Evolutionary conservation across 2,888 invertebrate species (phyloP).

Genomic region (Athripsodes cinereus): DNA sequence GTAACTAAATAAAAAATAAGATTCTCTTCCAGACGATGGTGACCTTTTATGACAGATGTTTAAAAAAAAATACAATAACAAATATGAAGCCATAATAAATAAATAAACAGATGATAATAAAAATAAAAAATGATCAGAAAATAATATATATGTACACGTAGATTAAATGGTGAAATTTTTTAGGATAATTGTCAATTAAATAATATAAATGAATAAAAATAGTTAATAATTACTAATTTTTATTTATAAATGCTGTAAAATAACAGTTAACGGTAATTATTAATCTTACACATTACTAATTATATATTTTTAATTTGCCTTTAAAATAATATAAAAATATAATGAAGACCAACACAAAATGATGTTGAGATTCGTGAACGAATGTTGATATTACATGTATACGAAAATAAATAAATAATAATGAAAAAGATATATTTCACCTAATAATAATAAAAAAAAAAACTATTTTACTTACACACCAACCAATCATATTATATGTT

Average conservation of each 20-base stretch:
- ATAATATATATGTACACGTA: conserved; percentile 19
- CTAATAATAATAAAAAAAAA: neutral
- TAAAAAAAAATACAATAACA: neutral
- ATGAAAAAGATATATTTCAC: neutral
- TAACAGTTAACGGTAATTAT: neutral
- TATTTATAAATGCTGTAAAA: neutral
- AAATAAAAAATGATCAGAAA: neutral
- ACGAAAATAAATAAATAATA: neutral
- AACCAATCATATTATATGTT: neutral
- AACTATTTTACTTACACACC: neutral
- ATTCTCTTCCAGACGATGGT: too few species aligned
- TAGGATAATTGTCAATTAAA: conserved; percentile 27
- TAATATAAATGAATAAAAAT: conserved; percentile 22
- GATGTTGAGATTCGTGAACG: neutral
- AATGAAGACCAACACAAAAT: neutral
- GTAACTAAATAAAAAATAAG: neutral
- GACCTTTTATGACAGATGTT: neutral
- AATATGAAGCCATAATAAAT: neutral
- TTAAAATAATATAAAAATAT: neutral
- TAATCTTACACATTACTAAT: neutral
- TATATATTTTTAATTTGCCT: neutral
- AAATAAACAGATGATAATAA: too few species aligned
- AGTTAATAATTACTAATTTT: neutral
- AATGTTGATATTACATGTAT: conserved; percentile 2
- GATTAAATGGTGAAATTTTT: conserved; percentile 25